Evolutionary conservation across 2,888 invertebrate genomes (phyloP).

Genomic region (Pollenia amentaria): DNA sequence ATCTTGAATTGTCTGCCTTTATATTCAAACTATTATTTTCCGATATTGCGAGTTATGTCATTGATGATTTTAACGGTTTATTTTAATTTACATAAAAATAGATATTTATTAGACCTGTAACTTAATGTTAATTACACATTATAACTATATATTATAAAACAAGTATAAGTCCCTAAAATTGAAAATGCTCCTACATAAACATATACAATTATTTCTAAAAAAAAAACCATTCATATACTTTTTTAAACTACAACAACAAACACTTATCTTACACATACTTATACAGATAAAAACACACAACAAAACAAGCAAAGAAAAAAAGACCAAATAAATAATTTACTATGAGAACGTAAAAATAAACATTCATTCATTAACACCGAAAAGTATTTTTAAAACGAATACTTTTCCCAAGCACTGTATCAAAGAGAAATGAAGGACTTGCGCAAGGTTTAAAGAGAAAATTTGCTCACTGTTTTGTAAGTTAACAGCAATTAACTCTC

Average conservation of each 20-base stretch:
- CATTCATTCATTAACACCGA: constrained; percentile 64
- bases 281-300: background rate
- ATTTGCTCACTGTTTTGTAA: background rate
- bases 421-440: constrained; percentile 30
- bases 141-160: background rate
- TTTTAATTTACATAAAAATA: too few species aligned
- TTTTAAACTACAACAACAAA: background rate
- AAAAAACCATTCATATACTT: constrained; percentile 4
- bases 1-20: too few species aligned
- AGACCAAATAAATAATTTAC: constrained; percentile 36
- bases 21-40: too few species aligned
- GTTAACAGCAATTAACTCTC: constrained; percentile 16
- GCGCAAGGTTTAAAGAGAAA: constrained; percentile 38
- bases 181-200: background rate
- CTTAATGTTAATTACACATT: background rate
- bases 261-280: background rate
- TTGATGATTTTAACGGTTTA: too few species aligned
- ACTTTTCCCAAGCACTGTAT: constrained; percentile 65
- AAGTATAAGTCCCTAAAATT: background rate
- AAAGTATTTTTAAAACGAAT: constrained; percentile 11
- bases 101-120: too few species aligned
- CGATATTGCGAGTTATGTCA: too few species aligned
- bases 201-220: background rate
- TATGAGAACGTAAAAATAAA: constrained; percentile 52
- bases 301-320: background rate